phyloP scores from a whole-genome alignment of 2,797 vertebrate species.

The Diplodus sargus region DNA sequence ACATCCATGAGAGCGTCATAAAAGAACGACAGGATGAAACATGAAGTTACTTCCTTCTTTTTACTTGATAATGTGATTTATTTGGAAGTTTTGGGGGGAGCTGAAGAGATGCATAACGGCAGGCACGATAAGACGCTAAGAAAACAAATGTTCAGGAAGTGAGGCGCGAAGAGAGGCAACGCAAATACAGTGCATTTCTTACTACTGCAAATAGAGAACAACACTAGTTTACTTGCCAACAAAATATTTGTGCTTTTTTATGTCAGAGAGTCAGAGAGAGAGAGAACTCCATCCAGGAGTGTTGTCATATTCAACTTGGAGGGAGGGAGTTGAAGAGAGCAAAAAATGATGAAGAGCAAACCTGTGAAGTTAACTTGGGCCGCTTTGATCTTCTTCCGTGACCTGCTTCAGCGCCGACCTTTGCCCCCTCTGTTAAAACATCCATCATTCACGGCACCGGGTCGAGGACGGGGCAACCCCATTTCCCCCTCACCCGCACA shows the following conservation, averaged over 20 bases:
- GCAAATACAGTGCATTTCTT: background rate
- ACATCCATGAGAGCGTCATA: too few relatives aligned
- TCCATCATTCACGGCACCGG: conserved; percentile 69
- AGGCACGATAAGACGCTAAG: background rate
- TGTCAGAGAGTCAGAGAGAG: background rate
- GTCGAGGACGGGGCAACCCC: conserved; percentile 63
- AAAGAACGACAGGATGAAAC: too few relatives aligned
- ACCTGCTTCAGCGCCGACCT: conserved; percentile 65
- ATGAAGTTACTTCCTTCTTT: background rate
- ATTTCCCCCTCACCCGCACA: conserved; percentile 45
- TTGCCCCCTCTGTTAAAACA: conserved; percentile 62
- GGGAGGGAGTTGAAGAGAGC: conserved; percentile 22
- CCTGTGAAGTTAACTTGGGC: conserved; percentile 48
- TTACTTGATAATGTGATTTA: background rate
- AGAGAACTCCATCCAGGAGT: conserved; percentile 14
- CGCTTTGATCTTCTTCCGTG: conserved; percentile 60
- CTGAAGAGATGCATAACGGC: background rate
- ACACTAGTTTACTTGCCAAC: background rate
- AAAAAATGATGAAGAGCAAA: conserved; percentile 46
- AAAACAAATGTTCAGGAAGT: background rate
- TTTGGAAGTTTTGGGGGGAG: background rate
- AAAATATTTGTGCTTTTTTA: background rate
- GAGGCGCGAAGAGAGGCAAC: background rate
- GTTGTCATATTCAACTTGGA: conserved; percentile 26
- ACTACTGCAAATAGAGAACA: background rate